These are phyloP conservation scores for Zoanthus gigantus DNA, from an alignment of 92 coral and sea anemone species.

Conservation along the genomic window DNA sequence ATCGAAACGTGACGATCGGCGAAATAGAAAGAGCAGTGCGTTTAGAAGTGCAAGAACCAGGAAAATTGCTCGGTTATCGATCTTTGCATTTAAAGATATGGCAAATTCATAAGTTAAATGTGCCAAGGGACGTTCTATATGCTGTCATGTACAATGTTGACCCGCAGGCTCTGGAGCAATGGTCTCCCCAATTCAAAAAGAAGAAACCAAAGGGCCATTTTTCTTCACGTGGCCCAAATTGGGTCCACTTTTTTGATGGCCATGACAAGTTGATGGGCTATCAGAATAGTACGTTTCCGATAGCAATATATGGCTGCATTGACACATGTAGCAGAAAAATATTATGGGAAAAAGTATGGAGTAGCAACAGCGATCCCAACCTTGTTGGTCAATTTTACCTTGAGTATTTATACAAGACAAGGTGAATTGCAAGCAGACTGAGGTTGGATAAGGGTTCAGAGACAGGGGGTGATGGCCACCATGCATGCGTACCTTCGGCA, in stretches of 20 bases:
- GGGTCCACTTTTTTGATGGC: background rate
- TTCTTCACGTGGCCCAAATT: background rate
- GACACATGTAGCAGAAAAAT: background rate
- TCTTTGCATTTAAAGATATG: background rate
- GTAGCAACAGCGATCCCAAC: too few species aligned
- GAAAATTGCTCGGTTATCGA: background rate
- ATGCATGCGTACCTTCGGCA: background rate
- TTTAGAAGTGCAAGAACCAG: background rate
- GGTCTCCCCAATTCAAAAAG: background rate
- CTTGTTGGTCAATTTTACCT: background rate
- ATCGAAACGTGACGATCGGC: background rate
- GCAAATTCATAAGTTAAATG: background rate
- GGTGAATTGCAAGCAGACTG: background rate
- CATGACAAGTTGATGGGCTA: background rate
- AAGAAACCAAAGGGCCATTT: background rate
- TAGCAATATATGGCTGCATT: background rate
- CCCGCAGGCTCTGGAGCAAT: background rate
- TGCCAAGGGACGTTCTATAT: background rate
- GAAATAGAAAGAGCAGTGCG: background rate
- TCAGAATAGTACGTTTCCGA: background rate
- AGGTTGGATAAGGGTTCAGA: background rate
- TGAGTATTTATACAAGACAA: background rate
- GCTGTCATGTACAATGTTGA: background rate
- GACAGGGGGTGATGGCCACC: background rate
- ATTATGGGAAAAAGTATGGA: background rate